Evolutionary conservation across 2,113 vertebrate species (phyloP).

Genomic region (Collichthys lucidus): DNA sequence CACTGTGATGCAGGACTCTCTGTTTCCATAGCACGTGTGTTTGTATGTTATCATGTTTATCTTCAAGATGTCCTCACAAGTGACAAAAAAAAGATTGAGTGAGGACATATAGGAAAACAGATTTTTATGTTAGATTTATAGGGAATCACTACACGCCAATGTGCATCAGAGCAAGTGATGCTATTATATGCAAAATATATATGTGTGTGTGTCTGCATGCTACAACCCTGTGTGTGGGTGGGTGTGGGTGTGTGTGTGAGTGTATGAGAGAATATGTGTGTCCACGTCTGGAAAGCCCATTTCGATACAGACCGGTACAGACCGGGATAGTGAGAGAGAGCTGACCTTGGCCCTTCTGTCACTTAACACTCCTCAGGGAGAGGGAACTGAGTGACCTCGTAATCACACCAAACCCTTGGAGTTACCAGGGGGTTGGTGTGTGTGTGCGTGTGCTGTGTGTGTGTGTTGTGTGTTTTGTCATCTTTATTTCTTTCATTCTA

Average conservation of each 20-base stretch:
- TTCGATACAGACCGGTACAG: constrained; percentile 46
- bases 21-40: no score
- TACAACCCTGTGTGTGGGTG: not conserved
- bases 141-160: not conserved
- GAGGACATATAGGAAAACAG: not conserved
- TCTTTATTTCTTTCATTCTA: constrained; percentile 19
- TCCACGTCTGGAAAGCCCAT: constrained; percentile 68
- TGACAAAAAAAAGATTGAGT: constrained; percentile 16
- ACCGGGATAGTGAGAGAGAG: constrained; percentile 41
- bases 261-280: not conserved
- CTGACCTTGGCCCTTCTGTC: constrained; percentile 75
- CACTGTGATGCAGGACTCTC: no score
- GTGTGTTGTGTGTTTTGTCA: not conserved
- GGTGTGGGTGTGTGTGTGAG: constrained; percentile 14
- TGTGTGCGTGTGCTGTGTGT: constrained; percentile 20
- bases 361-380: constrained; percentile 73
- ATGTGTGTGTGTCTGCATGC: not conserved
- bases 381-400: constrained; percentile 60
- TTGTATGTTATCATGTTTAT: not conserved
- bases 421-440: not conserved
- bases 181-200: not conserved
- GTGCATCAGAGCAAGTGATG: not conserved
- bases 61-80: not conserved
- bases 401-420: constrained; percentile 35
- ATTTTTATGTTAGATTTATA: not conserved